Evolutionary conservation across 2,797 vertebrate species (phyloP).

Genomic region (Hydrophis major): DNA sequence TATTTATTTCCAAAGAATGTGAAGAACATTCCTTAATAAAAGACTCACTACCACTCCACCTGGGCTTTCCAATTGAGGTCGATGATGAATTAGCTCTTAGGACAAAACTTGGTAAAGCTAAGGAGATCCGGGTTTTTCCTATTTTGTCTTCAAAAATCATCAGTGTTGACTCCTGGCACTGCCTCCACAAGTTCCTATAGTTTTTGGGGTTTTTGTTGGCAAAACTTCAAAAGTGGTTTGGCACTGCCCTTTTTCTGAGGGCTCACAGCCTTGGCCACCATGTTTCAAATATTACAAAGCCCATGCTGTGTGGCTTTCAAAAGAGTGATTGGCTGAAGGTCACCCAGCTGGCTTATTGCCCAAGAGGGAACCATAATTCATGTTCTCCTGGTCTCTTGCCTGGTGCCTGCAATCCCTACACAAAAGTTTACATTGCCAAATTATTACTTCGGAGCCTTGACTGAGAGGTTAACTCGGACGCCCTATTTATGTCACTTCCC

Average conservation of each 20-base stretch:
- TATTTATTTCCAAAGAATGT: not conserved
- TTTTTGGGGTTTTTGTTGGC: not conserved
- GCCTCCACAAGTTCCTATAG: not conserved
- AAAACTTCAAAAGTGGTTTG: not conserved
- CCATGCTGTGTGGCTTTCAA: not conserved
- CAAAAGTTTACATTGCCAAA: not conserved
- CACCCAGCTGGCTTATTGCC: not conserved
- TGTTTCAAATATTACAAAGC: not conserved
- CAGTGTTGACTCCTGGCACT: not conserved
- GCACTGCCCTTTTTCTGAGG: not conserved
- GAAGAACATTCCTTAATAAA: not conserved
- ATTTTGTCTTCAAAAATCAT: not conserved
- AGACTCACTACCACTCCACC: not conserved
- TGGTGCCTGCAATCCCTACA: not conserved
- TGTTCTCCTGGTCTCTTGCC: not conserved
- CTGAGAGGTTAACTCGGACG: not conserved
- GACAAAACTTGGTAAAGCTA: not conserved
- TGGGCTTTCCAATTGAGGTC: not conserved
- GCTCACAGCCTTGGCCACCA: not conserved
- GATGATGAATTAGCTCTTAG: not conserved
- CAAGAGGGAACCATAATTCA: not conserved
- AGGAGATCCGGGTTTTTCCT: not conserved
- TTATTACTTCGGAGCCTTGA: not conserved
- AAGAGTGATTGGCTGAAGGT: not conserved
- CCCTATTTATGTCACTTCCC: not conserved